Conservation (phyloP, 2,113 vertebrate species). For the Hiodon tergisus region DNA sequence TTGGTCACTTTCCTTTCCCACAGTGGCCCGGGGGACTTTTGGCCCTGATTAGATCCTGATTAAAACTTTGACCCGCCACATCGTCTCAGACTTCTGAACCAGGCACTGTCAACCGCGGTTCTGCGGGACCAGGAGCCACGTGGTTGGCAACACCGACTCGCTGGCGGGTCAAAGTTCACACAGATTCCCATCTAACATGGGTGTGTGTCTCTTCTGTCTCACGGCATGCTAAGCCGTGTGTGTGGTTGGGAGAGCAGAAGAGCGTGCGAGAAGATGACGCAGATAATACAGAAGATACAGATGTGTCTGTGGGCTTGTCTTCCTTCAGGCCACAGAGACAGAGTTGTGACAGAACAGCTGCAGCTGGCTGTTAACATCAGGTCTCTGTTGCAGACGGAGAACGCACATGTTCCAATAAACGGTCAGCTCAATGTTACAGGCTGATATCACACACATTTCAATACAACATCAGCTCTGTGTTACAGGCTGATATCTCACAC, state of each 20-base stretch:
- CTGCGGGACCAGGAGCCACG: not conserved
- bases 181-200: not conserved
- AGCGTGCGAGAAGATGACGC: constrained; percentile 10
- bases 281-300: constrained; percentile 34
- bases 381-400: not conserved
- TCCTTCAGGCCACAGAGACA: not conserved
- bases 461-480: constrained; percentile 11
- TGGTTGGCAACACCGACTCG: no score
- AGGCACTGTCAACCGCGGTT: not conserved
- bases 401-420: not conserved
- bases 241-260: constrained; percentile 4
- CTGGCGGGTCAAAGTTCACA: not conserved
- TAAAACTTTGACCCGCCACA: not conserved
- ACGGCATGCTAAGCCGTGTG: not conserved
- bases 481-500: not conserved
- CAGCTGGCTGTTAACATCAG: not conserved
- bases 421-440: no score
- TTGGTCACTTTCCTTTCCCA: not conserved
- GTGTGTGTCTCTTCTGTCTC: not conserved
- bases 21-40: not conserved
- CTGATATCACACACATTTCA: not conserved
- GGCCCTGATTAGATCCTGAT: not conserved
- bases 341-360: constrained; percentile 1
- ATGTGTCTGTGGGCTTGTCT: constrained; percentile 3
- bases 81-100: no score